These are phyloP conservation scores for Pachypsylla venusta DNA, from an alignment of 1,140 invertebrate genomes.

Conservation along the genomic window DNA sequence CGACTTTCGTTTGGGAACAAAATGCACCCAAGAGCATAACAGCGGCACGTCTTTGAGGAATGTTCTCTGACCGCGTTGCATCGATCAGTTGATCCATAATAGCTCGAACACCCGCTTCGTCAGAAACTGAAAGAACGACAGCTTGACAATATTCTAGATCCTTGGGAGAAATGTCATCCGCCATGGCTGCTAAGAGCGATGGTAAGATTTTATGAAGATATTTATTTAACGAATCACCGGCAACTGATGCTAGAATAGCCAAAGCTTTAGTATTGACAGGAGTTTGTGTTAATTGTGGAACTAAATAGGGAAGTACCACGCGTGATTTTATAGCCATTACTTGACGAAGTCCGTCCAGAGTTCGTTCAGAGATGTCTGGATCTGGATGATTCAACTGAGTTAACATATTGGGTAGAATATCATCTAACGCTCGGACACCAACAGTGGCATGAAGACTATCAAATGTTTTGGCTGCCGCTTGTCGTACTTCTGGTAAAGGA, in stretches of 20 bases:
- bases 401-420: conserved; percentile 85
- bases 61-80: conserved; percentile 46
- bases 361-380: conserved; percentile 57
- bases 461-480: conserved; percentile 92
- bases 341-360: conserved; percentile 85
- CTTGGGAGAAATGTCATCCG: conserved; percentile 39
- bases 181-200: conserved; percentile 66
- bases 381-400: conserved; percentile 66
- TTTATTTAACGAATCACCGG: conserved; percentile 80
- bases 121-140: conserved; percentile 76
- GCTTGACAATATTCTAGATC: conserved; percentile 86
- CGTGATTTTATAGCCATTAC: conserved; percentile 93
- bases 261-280: conserved; percentile 85
- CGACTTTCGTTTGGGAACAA: conserved; percentile 71
- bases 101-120: conserved; percentile 71
- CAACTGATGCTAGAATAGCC: conserved; percentile 80
- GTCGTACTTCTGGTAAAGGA: conserved; percentile 77
- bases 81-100: conserved; percentile 85
- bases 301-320: conserved; percentile 86
- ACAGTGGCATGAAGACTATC: conserved; percentile 90
- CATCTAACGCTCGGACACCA: conserved; percentile 87
- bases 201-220: conserved; percentile 83
- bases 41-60: conserved; percentile 50
- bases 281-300: conserved; percentile 79
- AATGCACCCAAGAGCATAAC: conserved; percentile 77